Conservation (phyloP, 2,113 vertebrate genomes). For the Mesembrinibis cayennensis region DNA sequence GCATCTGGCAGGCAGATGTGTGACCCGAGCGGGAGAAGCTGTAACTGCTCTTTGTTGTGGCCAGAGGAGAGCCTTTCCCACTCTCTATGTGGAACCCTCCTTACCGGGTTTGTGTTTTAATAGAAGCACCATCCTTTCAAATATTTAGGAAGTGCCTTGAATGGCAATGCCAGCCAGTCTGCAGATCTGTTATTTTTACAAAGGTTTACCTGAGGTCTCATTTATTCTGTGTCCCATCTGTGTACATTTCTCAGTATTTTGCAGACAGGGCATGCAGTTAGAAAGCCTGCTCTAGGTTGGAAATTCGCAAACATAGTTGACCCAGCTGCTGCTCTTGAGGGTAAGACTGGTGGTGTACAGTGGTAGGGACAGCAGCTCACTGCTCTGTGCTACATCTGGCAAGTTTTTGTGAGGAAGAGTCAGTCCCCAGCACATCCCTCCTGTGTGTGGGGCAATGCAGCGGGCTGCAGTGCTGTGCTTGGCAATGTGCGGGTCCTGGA, state of each 20-base stretch:
- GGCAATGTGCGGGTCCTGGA: not conserved
- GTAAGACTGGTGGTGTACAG: accelerated
- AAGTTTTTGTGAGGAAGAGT: accelerated
- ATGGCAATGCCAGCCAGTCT: accelerated
- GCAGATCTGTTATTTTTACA: not conserved
- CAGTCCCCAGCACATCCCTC: not conserved
- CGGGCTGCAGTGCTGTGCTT: not conserved
- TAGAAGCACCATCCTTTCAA: not conserved
- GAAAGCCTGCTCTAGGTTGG: not conserved
- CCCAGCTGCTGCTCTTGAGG: not conserved
- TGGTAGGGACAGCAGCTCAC: not conserved
- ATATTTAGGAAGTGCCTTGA: not conserved
- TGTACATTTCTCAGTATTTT: accelerated
- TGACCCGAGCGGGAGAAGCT: not conserved
- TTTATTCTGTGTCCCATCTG: too few species aligned
- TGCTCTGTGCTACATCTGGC: not conserved
- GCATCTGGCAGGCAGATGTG: not conserved
- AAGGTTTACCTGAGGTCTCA: not conserved
- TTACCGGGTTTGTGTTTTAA: not conserved
- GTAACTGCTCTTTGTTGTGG: not conserved
- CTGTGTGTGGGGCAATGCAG: accelerated
- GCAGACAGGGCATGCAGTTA: not conserved
- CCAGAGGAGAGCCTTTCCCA: not conserved
- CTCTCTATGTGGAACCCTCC: accelerated
- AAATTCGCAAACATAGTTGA: not conserved